These are phyloP conservation scores for Notiomystis cincta DNA, from an alignment of 2,113 vertebrate genomes.

Conservation along the genomic window DNA sequence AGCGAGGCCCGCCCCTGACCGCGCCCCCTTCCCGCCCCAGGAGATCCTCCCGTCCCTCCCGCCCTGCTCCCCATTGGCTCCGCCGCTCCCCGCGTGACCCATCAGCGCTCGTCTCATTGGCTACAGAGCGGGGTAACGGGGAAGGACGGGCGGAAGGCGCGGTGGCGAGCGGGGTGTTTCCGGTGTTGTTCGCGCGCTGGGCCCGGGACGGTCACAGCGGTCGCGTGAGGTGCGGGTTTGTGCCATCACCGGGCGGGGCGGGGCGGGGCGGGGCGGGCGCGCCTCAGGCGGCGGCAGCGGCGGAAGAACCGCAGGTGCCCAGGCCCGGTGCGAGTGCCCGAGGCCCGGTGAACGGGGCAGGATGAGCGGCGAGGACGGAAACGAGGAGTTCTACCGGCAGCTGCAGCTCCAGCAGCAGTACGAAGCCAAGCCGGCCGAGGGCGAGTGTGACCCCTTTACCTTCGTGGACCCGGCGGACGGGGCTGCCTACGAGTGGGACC, in stretches of 20 bases:
- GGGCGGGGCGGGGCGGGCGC: background rate
- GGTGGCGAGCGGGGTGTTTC: rapidly evolving
- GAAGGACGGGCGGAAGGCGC: rapidly evolving
- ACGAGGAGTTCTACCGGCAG: slow-evolving; percentile 89
- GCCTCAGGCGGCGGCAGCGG: background rate
- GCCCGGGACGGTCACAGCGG: background rate
- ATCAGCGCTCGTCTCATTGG: background rate
- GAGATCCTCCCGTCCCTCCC: rapidly evolving
- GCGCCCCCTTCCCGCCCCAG: too few relatives aligned
- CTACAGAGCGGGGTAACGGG: rapidly evolving
- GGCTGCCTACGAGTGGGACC: slow-evolving; percentile 91
- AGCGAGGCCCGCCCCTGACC: rapidly evolving
- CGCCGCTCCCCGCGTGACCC: rapidly evolving
- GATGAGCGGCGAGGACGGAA: slow-evolving; percentile 56
- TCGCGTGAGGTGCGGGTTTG: background rate
- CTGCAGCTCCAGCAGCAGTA: slow-evolving; percentile 88
- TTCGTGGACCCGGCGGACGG: slow-evolving; percentile 83
- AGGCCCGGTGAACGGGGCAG: background rate
- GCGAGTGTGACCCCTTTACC: slow-evolving; percentile 69
- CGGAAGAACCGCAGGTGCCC: background rate
- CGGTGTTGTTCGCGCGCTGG: background rate
- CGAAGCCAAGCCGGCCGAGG: slow-evolving; percentile 48
- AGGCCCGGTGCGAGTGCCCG: background rate
- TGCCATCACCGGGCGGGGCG: background rate
- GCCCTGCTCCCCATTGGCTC: background rate